These are phyloP conservation scores for Tapirus indicus DNA, from an alignment of 2,797 vertebrate genomes.

Conservation along the genomic window DNA sequence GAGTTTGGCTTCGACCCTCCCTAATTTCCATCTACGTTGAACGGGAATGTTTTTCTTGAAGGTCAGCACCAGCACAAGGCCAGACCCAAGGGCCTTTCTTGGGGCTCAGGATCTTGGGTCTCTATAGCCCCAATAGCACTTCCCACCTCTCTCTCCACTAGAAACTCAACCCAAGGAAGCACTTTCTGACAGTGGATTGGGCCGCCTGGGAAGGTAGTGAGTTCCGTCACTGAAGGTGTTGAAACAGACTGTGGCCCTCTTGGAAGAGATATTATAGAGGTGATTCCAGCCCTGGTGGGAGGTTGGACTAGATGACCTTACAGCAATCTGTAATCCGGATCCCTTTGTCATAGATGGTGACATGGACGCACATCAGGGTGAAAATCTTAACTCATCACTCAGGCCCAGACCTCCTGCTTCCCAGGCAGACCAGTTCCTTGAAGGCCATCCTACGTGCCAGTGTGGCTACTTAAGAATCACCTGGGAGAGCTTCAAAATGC, in stretches of 20 bases:
- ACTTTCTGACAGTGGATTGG: background rate
- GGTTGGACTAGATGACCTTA: background rate
- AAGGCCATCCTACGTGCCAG: background rate
- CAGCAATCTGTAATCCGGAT: background rate
- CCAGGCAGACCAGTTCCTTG: background rate
- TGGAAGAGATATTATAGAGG: background rate
- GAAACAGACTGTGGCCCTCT: background rate
- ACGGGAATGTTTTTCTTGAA: background rate
- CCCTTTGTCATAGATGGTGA: background rate
- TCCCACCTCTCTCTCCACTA: background rate
- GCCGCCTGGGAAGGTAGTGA: background rate
- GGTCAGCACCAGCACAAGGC: background rate
- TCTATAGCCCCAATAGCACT: background rate
- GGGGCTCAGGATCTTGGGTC: background rate
- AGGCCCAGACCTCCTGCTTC: background rate
- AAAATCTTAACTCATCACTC: background rate
- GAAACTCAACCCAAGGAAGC: background rate
- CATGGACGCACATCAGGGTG: background rate
- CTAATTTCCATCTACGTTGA: background rate
- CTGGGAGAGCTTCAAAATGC: background rate
- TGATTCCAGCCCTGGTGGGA: background rate
- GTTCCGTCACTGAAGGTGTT: background rate
- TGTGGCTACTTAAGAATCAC: background rate
- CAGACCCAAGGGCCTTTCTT: background rate
- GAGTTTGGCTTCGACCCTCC: background rate